Evolutionary conservation across 2,888 invertebrate genomes (phyloP).

Genomic region (Anticlea derivata): DNA sequence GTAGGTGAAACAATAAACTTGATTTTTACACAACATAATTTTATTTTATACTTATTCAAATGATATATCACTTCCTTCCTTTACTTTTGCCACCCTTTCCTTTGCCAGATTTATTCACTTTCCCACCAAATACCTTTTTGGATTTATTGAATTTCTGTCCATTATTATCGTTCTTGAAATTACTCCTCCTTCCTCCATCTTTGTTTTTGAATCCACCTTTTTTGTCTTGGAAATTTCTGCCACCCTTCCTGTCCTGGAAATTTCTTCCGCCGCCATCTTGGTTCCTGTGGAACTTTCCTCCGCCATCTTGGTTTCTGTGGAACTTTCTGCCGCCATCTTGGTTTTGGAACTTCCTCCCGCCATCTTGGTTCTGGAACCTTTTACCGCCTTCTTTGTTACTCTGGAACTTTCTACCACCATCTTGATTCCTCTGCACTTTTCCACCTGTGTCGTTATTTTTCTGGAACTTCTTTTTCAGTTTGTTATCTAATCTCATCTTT

Average conservation of each 20-base stretch:
- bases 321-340: conserved; percentile 48
- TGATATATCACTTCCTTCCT: conserved; percentile 48
- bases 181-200: conserved; percentile 35
- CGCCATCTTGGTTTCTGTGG: conserved; percentile 41
- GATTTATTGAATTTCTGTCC: conserved; percentile 44
- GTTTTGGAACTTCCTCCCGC: conserved; percentile 30
- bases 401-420: conserved; percentile 23
- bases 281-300: conserved; percentile 41
- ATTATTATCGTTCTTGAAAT: conserved; percentile 37
- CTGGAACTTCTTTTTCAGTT: conserved; percentile 67
- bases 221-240: conserved; percentile 44
- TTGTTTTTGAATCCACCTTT: conserved; percentile 43
- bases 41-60: conserved; percentile 8
- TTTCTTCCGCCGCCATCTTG: conserved; percentile 31
- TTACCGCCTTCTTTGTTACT: conserved; percentile 30
- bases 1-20: conserved; percentile 25
- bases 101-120: conserved; percentile 61
- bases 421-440: conserved; percentile 27
- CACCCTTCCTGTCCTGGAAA: conserved; percentile 37
- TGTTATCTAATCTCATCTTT: conserved; percentile 73
- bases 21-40: conserved; percentile 26
- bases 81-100: conserved; percentile 48
- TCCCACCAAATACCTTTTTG: conserved; percentile 70
- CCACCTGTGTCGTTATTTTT: conserved; percentile 45
- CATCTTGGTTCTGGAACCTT: conserved; percentile 34